phyloP scores from a whole-genome alignment of 2,797 vertebrate genomes.

The Gorsachius magnificus region DNA sequence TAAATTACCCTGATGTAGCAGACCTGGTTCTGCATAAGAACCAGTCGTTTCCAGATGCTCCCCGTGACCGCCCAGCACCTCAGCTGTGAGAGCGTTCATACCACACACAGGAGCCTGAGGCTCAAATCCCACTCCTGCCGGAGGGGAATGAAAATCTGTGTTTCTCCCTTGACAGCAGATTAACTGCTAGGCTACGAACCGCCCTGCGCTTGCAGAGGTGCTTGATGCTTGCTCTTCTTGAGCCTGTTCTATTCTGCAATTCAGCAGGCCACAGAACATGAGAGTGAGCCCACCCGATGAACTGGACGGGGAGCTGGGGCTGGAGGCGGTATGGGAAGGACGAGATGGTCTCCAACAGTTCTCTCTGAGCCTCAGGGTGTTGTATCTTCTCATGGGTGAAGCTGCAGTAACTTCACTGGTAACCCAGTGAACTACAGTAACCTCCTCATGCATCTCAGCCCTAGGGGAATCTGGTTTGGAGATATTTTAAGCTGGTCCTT shows the following conservation, averaged over 20 bases:
- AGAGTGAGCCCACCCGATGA: background rate
- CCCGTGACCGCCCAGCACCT: background rate
- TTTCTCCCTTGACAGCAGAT: accelerated
- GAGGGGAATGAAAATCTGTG: background rate
- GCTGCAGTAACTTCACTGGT: background rate
- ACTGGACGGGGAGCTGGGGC: background rate
- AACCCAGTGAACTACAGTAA: background rate
- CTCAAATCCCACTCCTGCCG: background rate
- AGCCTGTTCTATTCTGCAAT: background rate
- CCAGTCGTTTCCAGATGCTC: background rate
- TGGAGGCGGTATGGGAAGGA: background rate
- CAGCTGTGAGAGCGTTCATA: background rate
- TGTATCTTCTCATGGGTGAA: background rate
- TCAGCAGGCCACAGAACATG: background rate
- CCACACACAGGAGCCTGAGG: background rate
- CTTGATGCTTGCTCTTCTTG: background rate
- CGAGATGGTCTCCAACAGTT: background rate
- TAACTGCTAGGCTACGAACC: background rate
- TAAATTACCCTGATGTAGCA: background rate
- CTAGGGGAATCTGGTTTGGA: background rate
- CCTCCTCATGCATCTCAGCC: background rate
- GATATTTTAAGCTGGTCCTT: background rate
- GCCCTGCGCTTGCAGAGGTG: background rate
- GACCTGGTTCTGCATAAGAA: background rate
- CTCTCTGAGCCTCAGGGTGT: accelerated